phyloP scores from a whole-genome alignment of 2,888 invertebrate species.

The Philereme vetulata region DNA sequence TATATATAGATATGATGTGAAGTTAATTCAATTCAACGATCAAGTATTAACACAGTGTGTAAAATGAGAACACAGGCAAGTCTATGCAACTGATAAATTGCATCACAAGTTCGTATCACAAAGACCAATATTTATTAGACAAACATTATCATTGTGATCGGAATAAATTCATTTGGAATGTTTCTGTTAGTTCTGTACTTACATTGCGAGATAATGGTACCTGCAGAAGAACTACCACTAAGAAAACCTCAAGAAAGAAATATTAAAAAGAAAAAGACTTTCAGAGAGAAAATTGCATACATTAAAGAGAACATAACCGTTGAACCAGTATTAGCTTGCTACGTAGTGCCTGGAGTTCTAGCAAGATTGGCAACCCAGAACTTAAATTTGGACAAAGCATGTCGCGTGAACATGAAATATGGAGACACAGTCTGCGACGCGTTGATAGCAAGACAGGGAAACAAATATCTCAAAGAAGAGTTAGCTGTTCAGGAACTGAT shows the following conservation, averaged over 20 bases:
- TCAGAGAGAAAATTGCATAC: conserved; percentile 71
- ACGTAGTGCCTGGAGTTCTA: conserved; percentile 85
- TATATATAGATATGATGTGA: too few relatives aligned
- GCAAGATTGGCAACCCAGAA: conserved; percentile 91
- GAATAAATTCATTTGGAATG: conserved; percentile 22
- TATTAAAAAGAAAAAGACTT: conserved; percentile 55
- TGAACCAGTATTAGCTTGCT: conserved; percentile 86
- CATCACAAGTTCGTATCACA: conserved; percentile 29
- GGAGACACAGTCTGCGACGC: conserved; percentile 88
- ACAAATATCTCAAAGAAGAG: conserved; percentile 85
- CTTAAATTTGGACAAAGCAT: conserved; percentile 92
- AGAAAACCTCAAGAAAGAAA: conserved; percentile 41
- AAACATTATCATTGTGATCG: conserved; percentile 28
- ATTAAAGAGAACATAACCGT: conserved; percentile 85
- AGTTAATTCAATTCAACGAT: too few relatives aligned
- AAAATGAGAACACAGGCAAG: conserved; percentile 1
- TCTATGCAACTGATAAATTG: conserved; percentile 15
- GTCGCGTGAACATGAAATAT: conserved; percentile 90
- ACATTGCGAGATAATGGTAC: conserved; percentile 50
- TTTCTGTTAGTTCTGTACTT: conserved; percentile 37
- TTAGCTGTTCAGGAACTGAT: conserved; percentile 83
- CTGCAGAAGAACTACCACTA: conserved; percentile 61
- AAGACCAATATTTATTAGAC: conserved; percentile 48
- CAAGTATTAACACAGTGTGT: too few relatives aligned
- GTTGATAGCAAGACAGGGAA: conserved; percentile 87